Evolutionary conservation across 2,888 invertebrate species (phyloP), one percentile per base, ranked within the genome.

Genomic region (Dyspetes luteomarginatus): DNA sequence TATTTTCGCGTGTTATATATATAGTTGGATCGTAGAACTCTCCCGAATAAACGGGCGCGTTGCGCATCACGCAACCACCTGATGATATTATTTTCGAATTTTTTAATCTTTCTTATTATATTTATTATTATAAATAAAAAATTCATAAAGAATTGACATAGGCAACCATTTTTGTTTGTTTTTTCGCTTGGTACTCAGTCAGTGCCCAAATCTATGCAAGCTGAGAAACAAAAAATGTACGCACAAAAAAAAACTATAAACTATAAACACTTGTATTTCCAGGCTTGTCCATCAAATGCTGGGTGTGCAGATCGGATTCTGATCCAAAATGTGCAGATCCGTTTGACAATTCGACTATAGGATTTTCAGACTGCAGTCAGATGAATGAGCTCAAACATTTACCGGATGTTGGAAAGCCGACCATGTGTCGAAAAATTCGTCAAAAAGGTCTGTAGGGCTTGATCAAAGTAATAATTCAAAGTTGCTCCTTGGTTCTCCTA

Each of bases 241-340:
- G 30, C n/a, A 43, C n/a, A 71, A 72, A 60, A 52, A 15, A 0
- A 19, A 41, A 26, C 41, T 24, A 15, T 1, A n/a, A 17, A 15
- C 36, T 28, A 41, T 17, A 56, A 12, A 12, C n/a, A 45, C 15
- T 64, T 17, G 0, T 81, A 45, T 77, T 93, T 93, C 75, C 89
- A 96, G 96, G 93, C 83, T 90, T 92, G 62, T 93, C 94, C 75
- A 96, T 97, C 60, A 97, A 98, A 93, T 98, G 98, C 89, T 98
- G 97, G 97, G 96, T 95, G 68, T 98, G 98, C 88, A 95, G 97
- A 83, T 98, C 97, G 0, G 97, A 96, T 88, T 95, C 95, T 73
- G 98, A 98, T 92, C 97, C 97, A 0, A 97, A 97, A 93, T 98
- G 98, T 90, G 95, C 96, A 0, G 98, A 98, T 93, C 98, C 98